Percentiles rank a stretch among this genome's conserved stretches.
phyloP scores from a whole-genome alignment of 2,888 invertebrate genomes.

The Cataglyphis cursor region DNA sequence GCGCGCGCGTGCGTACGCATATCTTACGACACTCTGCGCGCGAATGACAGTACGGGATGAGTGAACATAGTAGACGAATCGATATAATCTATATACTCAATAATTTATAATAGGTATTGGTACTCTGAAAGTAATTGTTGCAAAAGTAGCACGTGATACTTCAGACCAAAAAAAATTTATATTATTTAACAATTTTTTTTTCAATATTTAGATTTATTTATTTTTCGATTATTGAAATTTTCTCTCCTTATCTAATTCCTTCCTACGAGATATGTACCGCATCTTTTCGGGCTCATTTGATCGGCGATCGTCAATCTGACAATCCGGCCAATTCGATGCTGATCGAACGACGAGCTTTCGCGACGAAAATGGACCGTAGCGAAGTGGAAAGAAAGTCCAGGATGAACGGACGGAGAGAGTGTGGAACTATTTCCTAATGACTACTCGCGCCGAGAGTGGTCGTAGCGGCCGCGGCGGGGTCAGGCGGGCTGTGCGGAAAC shows the following conservation, averaged over 20 bases:
- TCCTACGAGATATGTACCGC: background rate
- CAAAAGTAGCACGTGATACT: background rate
- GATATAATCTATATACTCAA: background rate
- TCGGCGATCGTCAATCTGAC: constrained; percentile 12
- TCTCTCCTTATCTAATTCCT: constrained; percentile 9
- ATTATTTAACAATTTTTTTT: background rate
- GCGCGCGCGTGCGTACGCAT: constrained; percentile 76
- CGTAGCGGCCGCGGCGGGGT: constrained; percentile 48
- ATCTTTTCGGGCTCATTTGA: background rate
- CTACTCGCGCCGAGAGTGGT: constrained; percentile 65
- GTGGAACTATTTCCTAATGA: constrained; percentile 85
- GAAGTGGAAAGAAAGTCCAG: constrained; percentile 64
- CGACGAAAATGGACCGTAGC: constrained; percentile 54
- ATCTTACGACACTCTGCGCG: constrained; percentile 68
- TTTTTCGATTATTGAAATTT: background rate
- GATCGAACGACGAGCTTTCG: constrained; percentile 33
- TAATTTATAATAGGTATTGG: background rate
- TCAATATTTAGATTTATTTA: background rate
- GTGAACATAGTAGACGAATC: constrained; percentile 16
- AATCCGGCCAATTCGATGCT: constrained; percentile 6
- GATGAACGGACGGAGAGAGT: constrained; percentile 81
- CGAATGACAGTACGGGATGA: constrained; percentile 17
- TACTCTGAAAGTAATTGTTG: background rate
- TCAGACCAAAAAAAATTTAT: no score
- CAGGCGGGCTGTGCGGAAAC: constrained; percentile 62